Evolutionary conservation across 2,797 vertebrate genomes (phyloP).

Genomic region (Delichon dasypus): DNA sequence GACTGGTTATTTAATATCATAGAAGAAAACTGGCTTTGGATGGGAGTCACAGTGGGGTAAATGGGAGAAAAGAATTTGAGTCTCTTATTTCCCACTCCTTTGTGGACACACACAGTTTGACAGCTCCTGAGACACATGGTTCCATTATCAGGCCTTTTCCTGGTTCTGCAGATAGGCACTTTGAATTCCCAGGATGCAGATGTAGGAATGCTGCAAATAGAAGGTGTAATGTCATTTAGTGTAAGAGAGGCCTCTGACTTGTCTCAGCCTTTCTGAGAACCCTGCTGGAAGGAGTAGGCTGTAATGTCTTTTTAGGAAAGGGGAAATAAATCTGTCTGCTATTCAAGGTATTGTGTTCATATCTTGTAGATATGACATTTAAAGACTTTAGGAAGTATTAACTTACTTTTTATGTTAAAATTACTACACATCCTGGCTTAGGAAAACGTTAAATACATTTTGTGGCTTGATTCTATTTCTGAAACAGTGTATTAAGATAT

Average conservation of each 20-base stretch:
- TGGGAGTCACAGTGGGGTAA: background rate
- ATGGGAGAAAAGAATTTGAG: background rate
- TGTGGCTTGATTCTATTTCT: background rate
- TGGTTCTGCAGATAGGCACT: background rate
- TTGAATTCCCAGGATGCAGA: background rate
- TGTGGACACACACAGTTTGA: background rate
- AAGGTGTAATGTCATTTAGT: background rate
- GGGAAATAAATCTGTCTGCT: background rate
- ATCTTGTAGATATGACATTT: background rate
- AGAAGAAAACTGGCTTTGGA: background rate
- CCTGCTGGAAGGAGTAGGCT: background rate
- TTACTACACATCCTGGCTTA: background rate
- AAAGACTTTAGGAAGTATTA: conserved; percentile 7
- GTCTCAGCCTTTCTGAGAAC: background rate
- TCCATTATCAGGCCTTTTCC: background rate
- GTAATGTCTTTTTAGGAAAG: background rate
- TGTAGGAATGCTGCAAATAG: background rate
- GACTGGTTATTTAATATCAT: background rate
- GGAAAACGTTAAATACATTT: background rate
- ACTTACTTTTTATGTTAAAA: background rate
- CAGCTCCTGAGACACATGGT: background rate
- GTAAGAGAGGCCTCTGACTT: background rate
- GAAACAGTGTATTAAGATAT: background rate
- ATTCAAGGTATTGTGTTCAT: background rate
- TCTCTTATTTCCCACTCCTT: background rate